Evolutionary conservation across 2,113 vertebrate species (phyloP).

Genomic region (Isurus oxyrinchus): DNA sequence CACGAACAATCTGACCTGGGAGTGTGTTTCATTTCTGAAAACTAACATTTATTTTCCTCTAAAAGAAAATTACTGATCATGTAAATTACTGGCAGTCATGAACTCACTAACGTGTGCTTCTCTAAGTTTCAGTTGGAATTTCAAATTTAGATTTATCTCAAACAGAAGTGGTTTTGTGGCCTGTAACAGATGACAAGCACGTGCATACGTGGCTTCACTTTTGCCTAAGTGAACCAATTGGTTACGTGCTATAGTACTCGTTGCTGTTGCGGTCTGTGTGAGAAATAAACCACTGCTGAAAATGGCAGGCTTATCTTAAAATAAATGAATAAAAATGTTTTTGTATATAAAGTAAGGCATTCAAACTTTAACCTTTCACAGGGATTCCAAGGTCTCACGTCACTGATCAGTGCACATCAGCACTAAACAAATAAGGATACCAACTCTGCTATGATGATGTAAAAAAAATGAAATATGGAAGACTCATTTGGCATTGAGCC

Average conservation of each 20-base stretch:
- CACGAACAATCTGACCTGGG: neutral
- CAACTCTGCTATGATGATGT: neutral
- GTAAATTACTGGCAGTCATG: neutral
- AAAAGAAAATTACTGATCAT: neutral
- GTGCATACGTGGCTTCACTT: neutral
- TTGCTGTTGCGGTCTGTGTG: neutral
- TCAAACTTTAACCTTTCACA: neutral
- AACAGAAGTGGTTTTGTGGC: neutral
- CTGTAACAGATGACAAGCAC: neutral
- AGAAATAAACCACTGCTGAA: neutral
- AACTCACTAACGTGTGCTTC: neutral
- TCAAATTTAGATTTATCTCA: neutral
- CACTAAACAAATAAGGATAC: neutral
- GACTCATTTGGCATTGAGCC: neutral
- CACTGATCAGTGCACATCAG: neutral
- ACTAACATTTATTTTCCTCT: neutral
- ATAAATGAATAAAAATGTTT: neutral
- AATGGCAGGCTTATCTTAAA: neutral
- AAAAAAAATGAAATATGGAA: neutral
- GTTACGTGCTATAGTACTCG: neutral
- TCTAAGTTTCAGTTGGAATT: neutral
- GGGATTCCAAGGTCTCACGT: neutral
- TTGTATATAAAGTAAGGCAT: neutral
- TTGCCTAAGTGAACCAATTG: neutral
- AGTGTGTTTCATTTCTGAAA: neutral